Evolutionary conservation across 2,888 invertebrate genomes (phyloP), one percentile per base, ranked within the genome.

Genomic region (Lordiphosa andalusiaca): DNA sequence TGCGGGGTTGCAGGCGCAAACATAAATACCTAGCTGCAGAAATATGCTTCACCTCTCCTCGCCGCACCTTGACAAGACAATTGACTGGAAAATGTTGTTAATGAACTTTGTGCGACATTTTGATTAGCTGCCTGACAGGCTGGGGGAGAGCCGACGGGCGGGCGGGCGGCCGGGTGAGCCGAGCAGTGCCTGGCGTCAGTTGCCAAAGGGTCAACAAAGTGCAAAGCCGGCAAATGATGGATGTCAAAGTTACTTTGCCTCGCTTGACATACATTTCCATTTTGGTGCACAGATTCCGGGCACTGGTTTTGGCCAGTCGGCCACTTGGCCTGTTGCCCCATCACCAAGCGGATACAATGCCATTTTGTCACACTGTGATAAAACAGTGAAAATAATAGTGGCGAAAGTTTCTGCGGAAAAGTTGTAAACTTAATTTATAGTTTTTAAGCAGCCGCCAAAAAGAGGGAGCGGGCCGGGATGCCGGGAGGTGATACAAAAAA

Each of bases 11-110:
- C 55, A 33, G 49, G 39, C 50, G 62, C 62, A 54, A 25, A 50
- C 46, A 55, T 40, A 62, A 42, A 47, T 52, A 59, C 47, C 25
- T 36, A 30, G 5, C 40, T 56, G 56, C 62, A 64, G 72, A 69
- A 72, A 70, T 70, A 70, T 65, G 67, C 68, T 65, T 12, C 39
- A 19, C 38, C 46, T 49, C 42, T 4, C 12, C 42, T 4, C 12
- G 33, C 46, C 50, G 47, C 64, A 62, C 57, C 67, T 67, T 67
- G 75, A 77, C 82, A 74, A 63, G 78, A 77, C 81, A 77, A 77
- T 77, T 77, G 77, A 81, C 77, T 81, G 78, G 81, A 81, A 77
- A 77, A 81, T 81, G 78, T 77, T 77, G 81, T 77, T 77, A 77
- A 77, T 77, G 77, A 77, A 77, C 77, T 77, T 81, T 81, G 70